These are phyloP conservation scores for Caloenas nicobarica DNA, from an alignment of 2,113 vertebrate species.

Conservation along the genomic window DNA sequence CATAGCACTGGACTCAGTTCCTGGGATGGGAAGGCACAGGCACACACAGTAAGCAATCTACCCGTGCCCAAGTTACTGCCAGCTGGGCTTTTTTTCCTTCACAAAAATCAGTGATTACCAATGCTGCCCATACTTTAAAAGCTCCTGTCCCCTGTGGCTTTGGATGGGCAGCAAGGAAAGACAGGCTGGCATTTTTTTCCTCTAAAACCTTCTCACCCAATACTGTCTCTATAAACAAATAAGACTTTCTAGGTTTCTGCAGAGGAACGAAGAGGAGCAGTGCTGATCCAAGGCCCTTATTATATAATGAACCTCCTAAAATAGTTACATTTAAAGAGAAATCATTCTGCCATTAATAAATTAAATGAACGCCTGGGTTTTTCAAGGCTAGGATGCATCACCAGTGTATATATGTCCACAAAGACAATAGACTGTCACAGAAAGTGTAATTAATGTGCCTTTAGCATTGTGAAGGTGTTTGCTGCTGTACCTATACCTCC, in stretches of 20 bases:
- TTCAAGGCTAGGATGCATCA: background rate
- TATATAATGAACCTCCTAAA: background rate
- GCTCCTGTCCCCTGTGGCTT: background rate
- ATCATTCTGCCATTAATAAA: conserved; percentile 3
- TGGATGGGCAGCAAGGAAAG: background rate
- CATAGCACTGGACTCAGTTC: background rate
- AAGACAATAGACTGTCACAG: background rate
- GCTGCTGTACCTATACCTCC: background rate
- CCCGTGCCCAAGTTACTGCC: background rate
- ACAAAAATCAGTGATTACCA: background rate
- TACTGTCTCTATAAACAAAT: background rate
- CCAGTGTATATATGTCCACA: background rate
- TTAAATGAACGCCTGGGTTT: background rate
- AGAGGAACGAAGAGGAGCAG: background rate
- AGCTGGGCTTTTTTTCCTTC: background rate
- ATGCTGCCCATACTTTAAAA: background rate
- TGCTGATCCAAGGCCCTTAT: background rate
- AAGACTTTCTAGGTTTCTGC: background rate
- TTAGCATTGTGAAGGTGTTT: background rate
- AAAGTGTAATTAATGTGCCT: background rate
- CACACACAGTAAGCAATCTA: background rate
- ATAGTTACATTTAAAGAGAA: background rate
- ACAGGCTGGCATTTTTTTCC: background rate
- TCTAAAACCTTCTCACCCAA: background rate
- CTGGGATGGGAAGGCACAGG: background rate